Base-by-base conservation (phyloP, 2,888 invertebrate genomes). In the Liodrosophila aerea region DNA sequence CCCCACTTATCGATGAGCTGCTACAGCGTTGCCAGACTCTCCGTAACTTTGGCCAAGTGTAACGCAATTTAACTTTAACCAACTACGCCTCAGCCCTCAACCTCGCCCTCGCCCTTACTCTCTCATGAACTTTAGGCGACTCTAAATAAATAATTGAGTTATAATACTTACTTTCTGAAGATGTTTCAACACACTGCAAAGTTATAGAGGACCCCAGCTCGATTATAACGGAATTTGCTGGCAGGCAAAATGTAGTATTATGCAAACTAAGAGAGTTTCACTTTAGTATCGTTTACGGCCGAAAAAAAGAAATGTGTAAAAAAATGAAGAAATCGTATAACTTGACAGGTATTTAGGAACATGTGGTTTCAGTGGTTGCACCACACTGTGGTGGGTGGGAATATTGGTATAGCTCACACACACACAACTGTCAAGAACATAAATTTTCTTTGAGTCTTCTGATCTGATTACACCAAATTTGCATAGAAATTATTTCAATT, bases 401-500 rank as follows among this genome's bases (percentile, higher is more conserved):
- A 4, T 9, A 18, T 22, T 1, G 15, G 4, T 1, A 22, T n/a
- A n/a, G n/a, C 29, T 16, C 31, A 9, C 16, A 22, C 4, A 76
- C 56, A 66, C 46, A 51, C 77, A 63, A 74, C 64, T 77, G 82
- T 76, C 84, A 66, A 49, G 60, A 57, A 54, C 77, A 81, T 68
- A 70, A 76, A 84, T 67, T 39, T 29, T 37, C 27, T 46, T 44
- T 40, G 44, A 54, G 22, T 39, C 44, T 49, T 50, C 53, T 59
- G 81, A 78, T 78, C 77, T 65, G 77, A 83, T 83, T 83, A 78
- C 70, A 63, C 46, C 60, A 73, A 80, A 80, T 80, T 80, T 80
- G 81, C 78, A 80, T 80, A 74, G 71, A 80, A 81, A 77, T 81
- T 81, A 84, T 84, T 71, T 81, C 63, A 52, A 70, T 73, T 66